Percentiles rank a stretch among this genome's conserved stretches.
Conservation (phyloP, 2,797 vertebrate species). For the Moxostoma hubbsi region DNA sequence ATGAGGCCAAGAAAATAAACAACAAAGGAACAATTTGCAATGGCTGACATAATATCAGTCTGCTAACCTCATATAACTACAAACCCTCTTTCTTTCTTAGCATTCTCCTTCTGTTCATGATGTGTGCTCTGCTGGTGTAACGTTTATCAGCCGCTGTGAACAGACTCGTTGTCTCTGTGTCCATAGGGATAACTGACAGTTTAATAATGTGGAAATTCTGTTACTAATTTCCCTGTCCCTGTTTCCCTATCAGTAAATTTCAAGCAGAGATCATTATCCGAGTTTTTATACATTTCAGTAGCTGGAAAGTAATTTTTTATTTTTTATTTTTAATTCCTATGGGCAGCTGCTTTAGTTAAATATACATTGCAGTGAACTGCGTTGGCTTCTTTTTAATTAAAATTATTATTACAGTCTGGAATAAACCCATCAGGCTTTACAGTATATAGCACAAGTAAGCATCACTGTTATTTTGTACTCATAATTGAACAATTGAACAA, state of each 20-base stretch:
- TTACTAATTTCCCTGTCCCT: no score
- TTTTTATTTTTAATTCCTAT: slow-evolving; percentile 20
- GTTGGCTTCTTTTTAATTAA: not conserved
- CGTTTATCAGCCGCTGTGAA: slow-evolving; percentile 32
- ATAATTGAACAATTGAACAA: not conserved
- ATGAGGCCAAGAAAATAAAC: slow-evolving; percentile 3
- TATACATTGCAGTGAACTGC: not conserved
- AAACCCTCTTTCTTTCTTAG: slow-evolving; percentile 34
- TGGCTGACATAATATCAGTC: slow-evolving; percentile 39
- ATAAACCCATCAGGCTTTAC: slow-evolving; percentile 26
- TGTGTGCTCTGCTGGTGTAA: slow-evolving; percentile 28
- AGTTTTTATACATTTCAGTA: slow-evolving; percentile 34
- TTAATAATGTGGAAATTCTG: not conserved
- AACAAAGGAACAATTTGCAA: no score
- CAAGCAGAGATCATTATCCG: slow-evolving; percentile 7
- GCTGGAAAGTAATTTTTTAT: not conserved
- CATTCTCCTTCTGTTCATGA: slow-evolving; percentile 28
- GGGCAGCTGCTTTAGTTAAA: slow-evolving; percentile 1
- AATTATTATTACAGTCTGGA: slow-evolving; percentile 10
- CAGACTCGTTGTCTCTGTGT: slow-evolving; percentile 38
- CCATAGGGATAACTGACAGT: slow-evolving; percentile 31
- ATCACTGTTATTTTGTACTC: not conserved
- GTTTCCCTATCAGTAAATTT: not conserved
- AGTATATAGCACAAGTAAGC: not conserved
- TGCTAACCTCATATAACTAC: slow-evolving; percentile 57